Percentiles rank a stretch among this genome's conserved stretches.
Evolutionary conservation across 2,113 vertebrate genomes (phyloP).

Genomic region (Paralichthys olivaceus): DNA sequence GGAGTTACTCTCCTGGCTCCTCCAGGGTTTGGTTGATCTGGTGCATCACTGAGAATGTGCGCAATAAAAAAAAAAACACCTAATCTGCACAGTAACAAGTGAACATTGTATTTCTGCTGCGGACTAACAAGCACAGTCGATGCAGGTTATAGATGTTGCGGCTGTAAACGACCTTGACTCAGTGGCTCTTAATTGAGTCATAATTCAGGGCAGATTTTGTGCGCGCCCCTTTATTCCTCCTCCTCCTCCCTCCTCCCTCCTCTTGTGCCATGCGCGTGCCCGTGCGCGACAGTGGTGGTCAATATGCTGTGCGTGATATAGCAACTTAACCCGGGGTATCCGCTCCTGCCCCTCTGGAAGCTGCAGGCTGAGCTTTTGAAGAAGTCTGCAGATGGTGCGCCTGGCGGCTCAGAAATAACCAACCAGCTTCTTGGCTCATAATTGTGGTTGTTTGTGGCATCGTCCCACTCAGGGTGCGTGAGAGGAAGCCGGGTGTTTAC

Average conservation of each 20-base stretch:
- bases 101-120: neutral
- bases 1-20: conserved; percentile 54
- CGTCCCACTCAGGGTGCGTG: conserved; percentile 54
- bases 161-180: conserved; percentile 74
- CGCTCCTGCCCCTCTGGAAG: conserved; percentile 32
- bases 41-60: conserved; percentile 4
- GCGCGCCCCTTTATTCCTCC: neutral
- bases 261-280: neutral
- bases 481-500: conserved; percentile 36
- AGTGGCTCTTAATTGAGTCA: conserved; percentile 58
- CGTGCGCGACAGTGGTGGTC: conserved; percentile 34
- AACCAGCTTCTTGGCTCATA: conserved; percentile 47
- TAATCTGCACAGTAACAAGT: neutral
- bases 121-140: neutral
- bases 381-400: conserved; percentile 72
- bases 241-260: neutral
- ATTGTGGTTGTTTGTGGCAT: conserved; percentile 55
- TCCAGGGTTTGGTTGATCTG: conserved; percentile 25
- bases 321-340: conserved; percentile 60
- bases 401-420: conserved; percentile 56
- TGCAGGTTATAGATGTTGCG: conserved; percentile 28
- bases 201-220: conserved; percentile 47
- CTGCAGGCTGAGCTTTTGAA: conserved; percentile 42
- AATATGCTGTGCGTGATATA: conserved; percentile 55
- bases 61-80: neutral